Percentiles rank a stretch among this genome's conserved stretches.
These are phyloP conservation scores for Azemiops feae DNA, from an alignment of 2,113 vertebrate genomes.

Conservation along the genomic window DNA sequence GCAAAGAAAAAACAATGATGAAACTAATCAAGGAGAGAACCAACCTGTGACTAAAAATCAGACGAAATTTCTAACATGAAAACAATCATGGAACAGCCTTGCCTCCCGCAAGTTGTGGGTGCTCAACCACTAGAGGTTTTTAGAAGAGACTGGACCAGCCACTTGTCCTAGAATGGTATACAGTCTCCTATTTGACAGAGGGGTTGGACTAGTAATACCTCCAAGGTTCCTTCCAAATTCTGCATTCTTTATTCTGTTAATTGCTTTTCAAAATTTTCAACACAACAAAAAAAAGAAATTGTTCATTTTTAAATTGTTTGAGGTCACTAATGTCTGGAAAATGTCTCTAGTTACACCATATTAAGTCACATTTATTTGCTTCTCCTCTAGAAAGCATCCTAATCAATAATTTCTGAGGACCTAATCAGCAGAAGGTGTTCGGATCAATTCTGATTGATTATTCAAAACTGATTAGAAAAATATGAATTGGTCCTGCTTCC, in stretches of 20 bases:
- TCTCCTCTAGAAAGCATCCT: background rate
- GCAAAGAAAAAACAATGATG: background rate
- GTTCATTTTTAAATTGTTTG: background rate
- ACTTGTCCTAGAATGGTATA: background rate
- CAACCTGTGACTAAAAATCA: too few species aligned
- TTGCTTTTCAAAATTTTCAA: too few species aligned
- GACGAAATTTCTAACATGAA: background rate
- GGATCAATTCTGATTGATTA: background rate
- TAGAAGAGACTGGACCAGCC: background rate
- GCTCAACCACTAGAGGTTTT: background rate
- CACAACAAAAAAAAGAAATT: too few species aligned
- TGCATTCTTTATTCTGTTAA: background rate
- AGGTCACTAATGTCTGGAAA: background rate
- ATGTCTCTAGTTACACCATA: background rate
- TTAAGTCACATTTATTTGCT: background rate
- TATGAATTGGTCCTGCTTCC: background rate
- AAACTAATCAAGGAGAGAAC: background rate
- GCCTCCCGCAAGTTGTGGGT: background rate
- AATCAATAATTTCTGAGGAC: background rate
- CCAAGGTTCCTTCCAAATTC: background rate
- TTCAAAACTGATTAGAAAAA: background rate
- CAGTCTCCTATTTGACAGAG: background rate
- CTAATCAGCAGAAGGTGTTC: background rate
- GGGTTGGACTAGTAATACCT: background rate
- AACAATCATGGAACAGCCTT: background rate